These are phyloP conservation scores for Cheirogaleus medius DNA, from an alignment of 2,113 vertebrate genomes.

Conservation along the genomic window DNA sequence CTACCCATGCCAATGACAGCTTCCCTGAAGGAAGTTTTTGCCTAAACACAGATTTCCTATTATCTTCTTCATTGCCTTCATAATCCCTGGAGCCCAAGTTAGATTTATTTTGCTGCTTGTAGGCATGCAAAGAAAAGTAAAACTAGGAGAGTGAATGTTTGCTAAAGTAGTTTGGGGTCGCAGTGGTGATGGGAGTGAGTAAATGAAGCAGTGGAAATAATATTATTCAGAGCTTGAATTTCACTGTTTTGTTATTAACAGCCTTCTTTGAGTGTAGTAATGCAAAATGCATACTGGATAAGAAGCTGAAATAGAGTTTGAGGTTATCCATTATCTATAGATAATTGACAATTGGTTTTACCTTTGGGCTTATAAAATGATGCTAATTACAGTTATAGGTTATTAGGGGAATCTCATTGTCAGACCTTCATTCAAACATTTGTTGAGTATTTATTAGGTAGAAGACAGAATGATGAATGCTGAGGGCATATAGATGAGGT, in stretches of 20 bases:
- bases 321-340: neutral
- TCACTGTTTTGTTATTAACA: neutral
- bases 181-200: neutral
- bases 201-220: neutral
- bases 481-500: neutral
- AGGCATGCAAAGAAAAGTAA: neutral
- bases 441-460: neutral
- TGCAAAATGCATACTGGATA: neutral
- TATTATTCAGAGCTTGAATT: neutral
- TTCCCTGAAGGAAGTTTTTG: neutral
- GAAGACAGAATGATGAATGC: neutral
- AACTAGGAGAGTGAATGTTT: neutral
- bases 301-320: neutral
- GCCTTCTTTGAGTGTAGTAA: neutral
- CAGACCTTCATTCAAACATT: neutral
- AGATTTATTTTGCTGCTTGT: neutral
- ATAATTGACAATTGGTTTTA: neutral
- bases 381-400: neutral
- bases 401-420: neutral
- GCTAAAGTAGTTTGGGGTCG: neutral
- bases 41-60: neutral
- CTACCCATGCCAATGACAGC: neutral
- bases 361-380: neutral
- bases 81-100: neutral
- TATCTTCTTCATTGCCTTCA: neutral